A percentile compares a stretch with the other conserved stretches of the same genome.
Conservation (phyloP, 2,888 invertebrate genomes). For the Limulus polyphemus region DNA sequence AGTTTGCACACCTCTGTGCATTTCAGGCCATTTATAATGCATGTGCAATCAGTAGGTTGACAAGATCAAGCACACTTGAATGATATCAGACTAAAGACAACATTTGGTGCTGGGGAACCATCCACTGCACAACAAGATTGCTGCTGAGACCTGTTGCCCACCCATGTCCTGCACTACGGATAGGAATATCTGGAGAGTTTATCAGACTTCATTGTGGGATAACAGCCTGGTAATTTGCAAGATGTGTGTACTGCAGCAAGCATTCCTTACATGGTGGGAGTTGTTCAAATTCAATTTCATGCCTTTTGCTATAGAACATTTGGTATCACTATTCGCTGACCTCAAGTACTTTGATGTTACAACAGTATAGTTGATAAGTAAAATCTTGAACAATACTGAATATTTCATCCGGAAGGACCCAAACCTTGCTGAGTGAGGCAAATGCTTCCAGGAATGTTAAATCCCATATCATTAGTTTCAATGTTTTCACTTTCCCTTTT, state of each 20-base stretch:
- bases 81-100: not conserved
- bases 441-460: not conserved
- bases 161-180: not conserved
- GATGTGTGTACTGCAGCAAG: not conserved
- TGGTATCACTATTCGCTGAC: not conserved
- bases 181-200: not conserved
- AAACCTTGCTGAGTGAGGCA: not conserved
- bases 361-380: not conserved
- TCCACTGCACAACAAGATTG: not conserved
- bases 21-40: not conserved
- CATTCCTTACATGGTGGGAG: not conserved
- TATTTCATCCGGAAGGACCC: not conserved
- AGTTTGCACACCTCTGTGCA: not conserved
- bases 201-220: not conserved
- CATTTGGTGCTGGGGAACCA: not conserved
- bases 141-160: not conserved
- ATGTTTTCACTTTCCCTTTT: not conserved
- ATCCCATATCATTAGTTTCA: not conserved
- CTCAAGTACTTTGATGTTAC: not conserved
- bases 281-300: not conserved
- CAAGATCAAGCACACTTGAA: not conserved
- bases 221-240: not conserved
- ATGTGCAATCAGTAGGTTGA: not conserved
- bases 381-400: not conserved
- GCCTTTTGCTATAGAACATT: not conserved